phyloP scores from a whole-genome alignment of 2,888 invertebrate genomes.

The Auanema sp. region DNA sequence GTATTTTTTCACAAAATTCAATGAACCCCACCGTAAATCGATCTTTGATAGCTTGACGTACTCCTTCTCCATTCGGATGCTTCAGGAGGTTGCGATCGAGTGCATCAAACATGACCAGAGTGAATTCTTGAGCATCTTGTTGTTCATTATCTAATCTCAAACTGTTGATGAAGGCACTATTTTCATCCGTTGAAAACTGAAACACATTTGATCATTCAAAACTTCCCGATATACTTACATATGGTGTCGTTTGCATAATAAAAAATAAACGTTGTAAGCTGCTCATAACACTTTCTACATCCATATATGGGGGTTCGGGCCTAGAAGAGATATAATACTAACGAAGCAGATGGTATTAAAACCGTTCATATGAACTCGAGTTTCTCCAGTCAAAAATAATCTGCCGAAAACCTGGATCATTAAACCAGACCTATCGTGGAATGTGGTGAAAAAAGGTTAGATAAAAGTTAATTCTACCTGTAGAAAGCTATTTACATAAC shows the following conservation, averaged over 20 bases:
- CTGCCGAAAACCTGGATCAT: constrained; percentile 58
- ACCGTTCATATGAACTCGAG: constrained; percentile 32
- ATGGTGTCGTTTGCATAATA: constrained; percentile 56
- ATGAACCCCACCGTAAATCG: constrained; percentile 20
- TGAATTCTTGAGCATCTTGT: constrained; percentile 61
- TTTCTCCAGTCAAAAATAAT: constrained; percentile 58
- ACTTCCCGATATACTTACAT: constrained; percentile 45
- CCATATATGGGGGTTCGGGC: constrained; percentile 41
- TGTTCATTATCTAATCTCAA: constrained; percentile 52
- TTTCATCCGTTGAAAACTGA: constrained; percentile 46
- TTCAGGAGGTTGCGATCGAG: constrained; percentile 50
- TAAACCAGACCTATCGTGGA: constrained; percentile 57
- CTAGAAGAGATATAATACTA: constrained; percentile 18
- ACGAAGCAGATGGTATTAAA: neutral
- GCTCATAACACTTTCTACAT: constrained; percentile 55
- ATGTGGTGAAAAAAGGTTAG: neutral
- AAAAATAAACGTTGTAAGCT: constrained; percentile 55
- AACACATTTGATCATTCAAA: constrained; percentile 8
- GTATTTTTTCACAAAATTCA: too few relatives aligned
- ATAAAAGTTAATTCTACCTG: constrained; percentile 45
- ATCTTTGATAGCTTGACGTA: constrained; percentile 26
- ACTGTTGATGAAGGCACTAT: constrained; percentile 34
- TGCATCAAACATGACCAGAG: constrained; percentile 53
- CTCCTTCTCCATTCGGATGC: constrained; percentile 53
- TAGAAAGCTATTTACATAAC: constrained; percentile 62